These are phyloP conservation scores for Anolis sagrei DNA, from an alignment of 2,113 vertebrate species.

Conservation along the genomic window DNA sequence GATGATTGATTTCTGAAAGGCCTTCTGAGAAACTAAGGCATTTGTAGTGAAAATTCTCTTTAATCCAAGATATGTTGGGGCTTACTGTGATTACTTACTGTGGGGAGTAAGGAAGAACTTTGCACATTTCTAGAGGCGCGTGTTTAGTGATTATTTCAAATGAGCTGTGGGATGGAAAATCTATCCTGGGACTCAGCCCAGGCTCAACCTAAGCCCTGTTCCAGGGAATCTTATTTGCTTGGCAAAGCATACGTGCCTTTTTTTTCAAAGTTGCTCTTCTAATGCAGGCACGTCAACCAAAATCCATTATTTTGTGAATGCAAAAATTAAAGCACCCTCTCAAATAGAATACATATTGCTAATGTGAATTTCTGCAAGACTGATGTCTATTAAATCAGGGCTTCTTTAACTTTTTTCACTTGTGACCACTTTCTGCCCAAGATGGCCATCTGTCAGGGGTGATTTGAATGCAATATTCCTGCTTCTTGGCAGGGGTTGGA, in stretches of 20 bases:
- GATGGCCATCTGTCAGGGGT: no score
- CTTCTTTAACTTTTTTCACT: no score
- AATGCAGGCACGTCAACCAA: background rate
- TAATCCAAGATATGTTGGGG: background rate
- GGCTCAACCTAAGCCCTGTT: background rate
- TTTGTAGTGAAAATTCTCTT: background rate
- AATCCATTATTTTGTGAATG: background rate
- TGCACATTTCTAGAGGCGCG: background rate
- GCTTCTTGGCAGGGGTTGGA: no score
- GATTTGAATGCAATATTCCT: no score
- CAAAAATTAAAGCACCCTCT: background rate
- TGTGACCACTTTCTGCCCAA: no score
- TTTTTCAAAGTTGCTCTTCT: background rate
- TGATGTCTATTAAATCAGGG: background rate
- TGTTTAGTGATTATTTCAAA: background rate
- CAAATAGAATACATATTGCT: background rate
- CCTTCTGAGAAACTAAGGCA: background rate
- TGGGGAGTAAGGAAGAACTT: background rate
- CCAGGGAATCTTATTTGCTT: background rate
- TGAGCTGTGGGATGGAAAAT: background rate
- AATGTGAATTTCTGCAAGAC: background rate
- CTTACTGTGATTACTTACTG: background rate
- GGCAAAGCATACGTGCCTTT: background rate
- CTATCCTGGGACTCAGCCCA: background rate
- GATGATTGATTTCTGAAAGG: background rate